A percentile compares a stretch with the other conserved stretches of the same genome.
Evolutionary conservation across 2,888 invertebrate species (phyloP).

Genomic region (Cephonodes hylas): DNA sequence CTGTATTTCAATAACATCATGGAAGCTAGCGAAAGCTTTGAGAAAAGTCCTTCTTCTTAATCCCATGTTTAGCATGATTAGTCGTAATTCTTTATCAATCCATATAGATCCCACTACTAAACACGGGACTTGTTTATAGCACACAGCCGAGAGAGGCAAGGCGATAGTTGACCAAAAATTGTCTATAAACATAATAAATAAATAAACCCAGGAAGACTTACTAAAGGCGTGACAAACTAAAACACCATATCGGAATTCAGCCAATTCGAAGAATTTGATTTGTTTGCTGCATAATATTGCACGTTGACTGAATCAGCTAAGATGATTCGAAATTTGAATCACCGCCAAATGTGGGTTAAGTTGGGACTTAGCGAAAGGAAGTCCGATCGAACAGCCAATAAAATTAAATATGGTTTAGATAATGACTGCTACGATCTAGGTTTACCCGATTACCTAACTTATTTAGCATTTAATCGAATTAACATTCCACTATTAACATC

Average conservation of each 20-base stretch:
- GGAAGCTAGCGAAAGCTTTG: too few species aligned
- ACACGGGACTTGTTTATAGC: too few species aligned
- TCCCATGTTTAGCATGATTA: too few species aligned
- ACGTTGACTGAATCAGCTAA: background rate
- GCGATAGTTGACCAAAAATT: too few species aligned
- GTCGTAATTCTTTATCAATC: too few species aligned
- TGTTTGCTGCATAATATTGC: background rate
- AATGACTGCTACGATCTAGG: background rate
- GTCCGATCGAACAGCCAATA: background rate
- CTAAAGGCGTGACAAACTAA: background rate
- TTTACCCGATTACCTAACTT: background rate
- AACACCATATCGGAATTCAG: background rate
- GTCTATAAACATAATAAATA: too few species aligned
- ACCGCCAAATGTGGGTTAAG: background rate
- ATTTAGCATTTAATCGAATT: background rate
- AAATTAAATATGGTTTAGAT: background rate
- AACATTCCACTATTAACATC: background rate
- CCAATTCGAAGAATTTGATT: background rate
- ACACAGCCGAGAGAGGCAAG: too few species aligned
- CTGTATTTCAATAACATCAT: too few species aligned
- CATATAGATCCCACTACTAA: too few species aligned
- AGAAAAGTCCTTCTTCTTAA: too few species aligned
- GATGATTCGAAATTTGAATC: background rate
- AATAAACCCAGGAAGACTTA: too few species aligned
- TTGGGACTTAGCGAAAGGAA: constrained; percentile 1